Evolutionary conservation across 2,113 vertebrate genomes (phyloP), one percentile per base, ranked within the genome.

Genomic region (Chrysemys picta): DNA sequence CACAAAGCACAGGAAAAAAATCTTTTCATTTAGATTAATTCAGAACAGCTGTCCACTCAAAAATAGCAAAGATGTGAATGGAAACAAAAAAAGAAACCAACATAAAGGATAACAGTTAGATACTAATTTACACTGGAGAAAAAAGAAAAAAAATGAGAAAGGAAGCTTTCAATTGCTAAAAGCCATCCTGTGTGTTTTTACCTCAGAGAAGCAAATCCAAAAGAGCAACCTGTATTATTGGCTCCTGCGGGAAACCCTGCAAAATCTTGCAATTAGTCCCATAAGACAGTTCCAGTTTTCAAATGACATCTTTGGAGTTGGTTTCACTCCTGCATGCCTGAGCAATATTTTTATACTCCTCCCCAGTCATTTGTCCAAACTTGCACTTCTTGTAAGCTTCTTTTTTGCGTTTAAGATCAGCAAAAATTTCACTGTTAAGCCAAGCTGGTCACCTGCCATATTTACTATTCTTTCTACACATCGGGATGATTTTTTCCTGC

Each of bases 11-110:
- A 93, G 11, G 5, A 7, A 17, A 49, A 84, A 83, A 78, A 21
- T 2, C 5, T 57, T 45, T 72, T 85, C 1, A 10, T 94, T 92
- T 89, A 57, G 35, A 89, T 89, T 91, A 94, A 95, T 95, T 11
- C 47, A 85, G 83, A 95, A 88, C 78, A 96, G 57, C 50, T 95
- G 89, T 22, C 5, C 86, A 62, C 27, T 90, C 13, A 27, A 85
- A 94, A 79, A 84, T 82, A 45, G 4, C 1, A 84, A 16, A 6
- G 3, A 53, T 47, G 57, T 80, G 75, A 10, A 35, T 0, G 0
- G 2, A 92, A 69, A 2, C 1, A 47, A 42, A 93, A 17, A 69
- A 95, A 56, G 16, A 91, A 84, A 22, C 85, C 2, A 87, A 35
- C 82, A 82, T 56, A 80, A 69, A 89, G 5, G 5, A 45, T 83